Base-by-base conservation (phyloP, 2,888 invertebrate species). In the Auanema sp. region DNA sequence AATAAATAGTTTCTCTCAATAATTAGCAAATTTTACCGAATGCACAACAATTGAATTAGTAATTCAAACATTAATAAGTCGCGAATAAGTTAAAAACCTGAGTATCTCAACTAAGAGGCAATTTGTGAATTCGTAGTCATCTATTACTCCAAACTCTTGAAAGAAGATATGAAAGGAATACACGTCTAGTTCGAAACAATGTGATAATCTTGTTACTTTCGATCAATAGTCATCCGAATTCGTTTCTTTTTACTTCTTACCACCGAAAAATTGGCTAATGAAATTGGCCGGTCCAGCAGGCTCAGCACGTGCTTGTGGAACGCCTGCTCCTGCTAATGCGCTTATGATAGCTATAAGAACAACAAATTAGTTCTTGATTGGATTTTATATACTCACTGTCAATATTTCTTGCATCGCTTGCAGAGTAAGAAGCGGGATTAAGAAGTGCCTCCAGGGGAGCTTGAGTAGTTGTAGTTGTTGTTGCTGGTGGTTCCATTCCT, bases 241-340 rank as follows among this genome's bases (percentile, higher is more conserved):
- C n/a, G 53, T 53, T n/a, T 51, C 33, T 11, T 47, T 21, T n/a
- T 47, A 57, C 50, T 49, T 57, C 41, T 41, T 49, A 51, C 64
- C 64, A 40, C 73, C 73, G 52, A 73, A 69, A 40, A 73, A 73
- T 43, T 66, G 67, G 12, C 71, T 71, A 14, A 73, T 60, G 23
- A 73, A 50, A 0, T 65, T 65, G 16, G 71, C 63, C 10, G 62
- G 52, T 49, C 62, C 62, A 14, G 69, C 65, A 24, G 69, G 69
- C 21, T 66, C 67, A 10, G 67, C 53, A n/a, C 42, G 11, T 25
- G 73, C 71, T 60, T 69, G 73, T 8, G 65, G 60, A 5, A 71
- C 73, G 44, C 68, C 67, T 44, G 66, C 71, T 3, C 68, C 65
- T 0, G 71, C 60, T 4, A 73, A 64, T 14, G 73, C 71, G 33